A percentile compares a stretch with the other conserved stretches of the same genome.
phyloP scores from a whole-genome alignment of 1,140 invertebrate genomes.

The Nautilus pompilius region DNA sequence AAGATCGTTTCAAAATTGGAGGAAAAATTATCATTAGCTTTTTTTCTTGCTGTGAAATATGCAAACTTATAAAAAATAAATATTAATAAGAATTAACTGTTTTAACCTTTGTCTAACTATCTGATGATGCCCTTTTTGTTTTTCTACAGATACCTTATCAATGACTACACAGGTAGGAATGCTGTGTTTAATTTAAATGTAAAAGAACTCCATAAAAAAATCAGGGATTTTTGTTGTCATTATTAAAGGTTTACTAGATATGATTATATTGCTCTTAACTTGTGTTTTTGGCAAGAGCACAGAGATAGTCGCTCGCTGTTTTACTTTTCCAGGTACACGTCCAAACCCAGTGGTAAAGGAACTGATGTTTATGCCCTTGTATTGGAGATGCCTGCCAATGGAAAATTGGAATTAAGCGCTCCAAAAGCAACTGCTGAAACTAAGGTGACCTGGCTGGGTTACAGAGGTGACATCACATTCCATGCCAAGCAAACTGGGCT shows the following conservation, averaged over 20 bases:
- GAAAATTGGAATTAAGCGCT: constrained; percentile 25
- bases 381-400: constrained; percentile 26
- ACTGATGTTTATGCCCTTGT: constrained; percentile 49
- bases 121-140: neutral
- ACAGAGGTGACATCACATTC: constrained; percentile 20
- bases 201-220: neutral
- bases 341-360: constrained; percentile 14
- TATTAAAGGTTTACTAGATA: neutral
- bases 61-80: neutral
- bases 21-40: too few species aligned
- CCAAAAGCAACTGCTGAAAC: constrained; percentile 22
- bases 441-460: constrained; percentile 31
- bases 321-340: constrained; percentile 35
- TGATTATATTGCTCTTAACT: neutral
- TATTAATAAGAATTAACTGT: too few species aligned
- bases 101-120: neutral
- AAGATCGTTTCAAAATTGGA: too few species aligned
- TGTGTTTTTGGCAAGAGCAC: neutral
- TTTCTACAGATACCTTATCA: neutral
- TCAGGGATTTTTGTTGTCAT: neutral
- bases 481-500: constrained; percentile 14
- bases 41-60: too few species aligned
- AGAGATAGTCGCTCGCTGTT: neutral
- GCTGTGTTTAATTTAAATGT: neutral
- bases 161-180: neutral